These are phyloP conservation scores for Polydrusus pterygomalis DNA, from an alignment of 2,888 invertebrate species.

Conservation along the genomic window DNA sequence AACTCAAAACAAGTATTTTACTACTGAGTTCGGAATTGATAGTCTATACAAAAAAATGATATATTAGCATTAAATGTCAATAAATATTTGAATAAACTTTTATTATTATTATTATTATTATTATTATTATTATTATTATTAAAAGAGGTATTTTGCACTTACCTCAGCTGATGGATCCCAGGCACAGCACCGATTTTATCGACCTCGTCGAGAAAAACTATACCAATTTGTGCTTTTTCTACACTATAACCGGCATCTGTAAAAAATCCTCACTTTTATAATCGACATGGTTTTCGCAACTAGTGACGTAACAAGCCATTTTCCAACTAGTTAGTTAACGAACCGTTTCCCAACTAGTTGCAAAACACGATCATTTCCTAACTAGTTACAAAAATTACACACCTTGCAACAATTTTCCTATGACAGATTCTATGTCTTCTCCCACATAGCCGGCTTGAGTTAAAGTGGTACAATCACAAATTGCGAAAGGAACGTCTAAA, in stretches of 20 bases:
- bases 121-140: too few species aligned
- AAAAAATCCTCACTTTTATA: background rate
- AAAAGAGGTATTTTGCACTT: too few species aligned
- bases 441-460: conserved; percentile 99
- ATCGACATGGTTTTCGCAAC: too few species aligned
- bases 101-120: too few species aligned
- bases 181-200: conserved; percentile 99
- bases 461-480: conserved; percentile 97
- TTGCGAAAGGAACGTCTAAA: conserved; percentile 98
- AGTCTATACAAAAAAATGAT: too few species aligned
- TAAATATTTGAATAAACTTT: too few species aligned
- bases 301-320: too few species aligned
- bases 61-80: too few species aligned
- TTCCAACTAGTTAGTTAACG: too few species aligned
- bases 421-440: conserved; percentile 99
- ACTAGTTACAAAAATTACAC: background rate
- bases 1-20: too few species aligned
- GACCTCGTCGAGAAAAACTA: conserved; percentile 98
- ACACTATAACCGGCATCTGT: conserved; percentile 86
- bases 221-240: conserved; percentile 97
- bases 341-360: background rate
- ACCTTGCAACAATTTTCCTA: conserved; percentile 91
- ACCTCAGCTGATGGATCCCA: conserved; percentile 90
- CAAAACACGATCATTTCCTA: conserved; percentile 78
- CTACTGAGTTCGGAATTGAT: too few species aligned